Evolutionary conservation across 1,140 invertebrate genomes (phyloP).

Genomic region (Odontomachus brunneus): DNA sequence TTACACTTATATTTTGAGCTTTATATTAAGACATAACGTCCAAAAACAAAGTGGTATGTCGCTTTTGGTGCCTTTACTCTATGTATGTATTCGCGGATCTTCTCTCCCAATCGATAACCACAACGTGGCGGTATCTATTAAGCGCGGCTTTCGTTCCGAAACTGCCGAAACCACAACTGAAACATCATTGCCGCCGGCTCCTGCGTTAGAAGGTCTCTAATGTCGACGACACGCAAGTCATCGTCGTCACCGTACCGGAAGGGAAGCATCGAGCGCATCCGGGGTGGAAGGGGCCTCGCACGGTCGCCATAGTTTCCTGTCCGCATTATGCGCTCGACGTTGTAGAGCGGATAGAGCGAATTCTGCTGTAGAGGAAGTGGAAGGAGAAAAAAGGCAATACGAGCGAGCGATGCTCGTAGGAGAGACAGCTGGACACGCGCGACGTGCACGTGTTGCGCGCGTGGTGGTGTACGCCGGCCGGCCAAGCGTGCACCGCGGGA

Average conservation of each 20-base stretch:
- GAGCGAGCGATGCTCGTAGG: background rate
- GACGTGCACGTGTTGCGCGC: background rate
- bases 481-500: slow-evolving; percentile 45
- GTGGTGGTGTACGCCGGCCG: slow-evolving; percentile 13
- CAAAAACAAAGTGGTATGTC: too few relatives aligned
- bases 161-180: too few relatives aligned
- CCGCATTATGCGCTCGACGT: slow-evolving; percentile 55
- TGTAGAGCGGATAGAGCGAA: slow-evolving; percentile 67
- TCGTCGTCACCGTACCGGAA: slow-evolving; percentile 55
- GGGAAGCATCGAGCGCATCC: slow-evolving; percentile 74
- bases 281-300: slow-evolving; percentile 48
- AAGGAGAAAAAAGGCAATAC: background rate
- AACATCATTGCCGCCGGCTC: too few relatives aligned
- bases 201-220: too few relatives aligned
- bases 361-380: slow-evolving; percentile 9
- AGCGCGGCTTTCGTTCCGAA: too few relatives aligned
- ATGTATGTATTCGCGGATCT: too few relatives aligned
- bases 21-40: too few relatives aligned
- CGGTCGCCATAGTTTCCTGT: slow-evolving; percentile 71
- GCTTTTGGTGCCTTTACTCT: too few relatives aligned
- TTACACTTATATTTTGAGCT: too few relatives aligned
- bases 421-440: background rate
- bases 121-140: too few relatives aligned
- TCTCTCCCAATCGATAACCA: too few relatives aligned
- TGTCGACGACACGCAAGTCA: slow-evolving; percentile 1